Conservation (phyloP, 2,113 vertebrate species). For the Acrocephalus kingi region DNA sequence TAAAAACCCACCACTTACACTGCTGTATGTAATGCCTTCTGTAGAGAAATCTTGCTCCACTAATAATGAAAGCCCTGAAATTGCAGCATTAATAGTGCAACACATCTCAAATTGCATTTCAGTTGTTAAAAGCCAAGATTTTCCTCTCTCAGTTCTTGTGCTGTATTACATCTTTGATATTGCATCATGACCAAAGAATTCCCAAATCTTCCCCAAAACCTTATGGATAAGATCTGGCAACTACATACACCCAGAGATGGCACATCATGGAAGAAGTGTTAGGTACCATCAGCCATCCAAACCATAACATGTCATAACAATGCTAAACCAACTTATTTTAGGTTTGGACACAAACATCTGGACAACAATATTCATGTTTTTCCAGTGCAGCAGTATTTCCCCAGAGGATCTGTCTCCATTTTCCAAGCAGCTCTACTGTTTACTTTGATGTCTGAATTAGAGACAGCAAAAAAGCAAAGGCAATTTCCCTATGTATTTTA, state of each 20-base stretch:
- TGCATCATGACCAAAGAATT: background rate
- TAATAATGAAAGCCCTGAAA: background rate
- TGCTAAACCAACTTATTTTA: background rate
- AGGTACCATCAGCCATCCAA: background rate
- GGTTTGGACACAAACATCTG: background rate
- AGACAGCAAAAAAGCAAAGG: background rate
- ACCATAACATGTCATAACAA: background rate
- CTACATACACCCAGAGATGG: background rate
- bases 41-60: background rate
- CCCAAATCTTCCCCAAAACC: background rate
- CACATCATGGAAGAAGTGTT: background rate
- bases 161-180: background rate
- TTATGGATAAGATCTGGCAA: background rate
- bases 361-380: background rate
- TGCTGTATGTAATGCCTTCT: background rate
- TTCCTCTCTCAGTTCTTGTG: background rate
- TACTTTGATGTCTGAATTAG: background rate
- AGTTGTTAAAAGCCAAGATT: background rate
- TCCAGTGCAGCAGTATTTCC: background rate
- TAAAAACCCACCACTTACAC: fast-evolving
- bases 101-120: background rate
- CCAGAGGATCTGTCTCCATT: background rate
- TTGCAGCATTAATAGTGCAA: background rate
- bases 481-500: background rate
- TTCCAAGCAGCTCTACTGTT: background rate